Evolutionary conservation across 2,888 invertebrate species (phyloP).

Genomic region (Drosophila pseudotakahashii): DNA sequence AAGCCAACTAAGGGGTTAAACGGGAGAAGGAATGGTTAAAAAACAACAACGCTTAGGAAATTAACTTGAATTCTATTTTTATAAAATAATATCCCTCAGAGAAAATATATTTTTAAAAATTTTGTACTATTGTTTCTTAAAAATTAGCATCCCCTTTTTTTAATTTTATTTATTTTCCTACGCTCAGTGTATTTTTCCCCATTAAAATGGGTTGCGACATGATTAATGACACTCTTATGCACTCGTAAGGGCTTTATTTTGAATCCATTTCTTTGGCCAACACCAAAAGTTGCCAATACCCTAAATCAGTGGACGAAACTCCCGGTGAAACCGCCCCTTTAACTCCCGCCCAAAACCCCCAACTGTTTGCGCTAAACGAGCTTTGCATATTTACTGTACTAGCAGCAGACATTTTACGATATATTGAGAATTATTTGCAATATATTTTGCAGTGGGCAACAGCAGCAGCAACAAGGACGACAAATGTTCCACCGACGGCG

Average conservation of each 20-base stretch:
- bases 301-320: slow-evolving; percentile 50
- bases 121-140: too few relatives aligned
- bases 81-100: neutral
- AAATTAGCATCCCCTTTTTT: too few relatives aligned
- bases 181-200: neutral
- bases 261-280: slow-evolving; percentile 11
- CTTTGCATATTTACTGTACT: slow-evolving; percentile 80
- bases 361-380: slow-evolving; percentile 75
- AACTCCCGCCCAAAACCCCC: neutral
- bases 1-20: neutral
- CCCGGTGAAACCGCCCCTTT: neutral
- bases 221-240: slow-evolving; percentile 20
- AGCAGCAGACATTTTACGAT: slow-evolving; percentile 80
- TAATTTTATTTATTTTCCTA: too few relatives aligned
- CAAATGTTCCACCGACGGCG: slow-evolving; percentile 74
- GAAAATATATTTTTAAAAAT: neutral
- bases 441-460: slow-evolving; percentile 71
- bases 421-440: slow-evolving; percentile 81
- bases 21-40: neutral
- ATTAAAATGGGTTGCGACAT: slow-evolving; percentile 3
- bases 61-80: neutral
- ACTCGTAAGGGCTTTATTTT: slow-evolving; percentile 22
- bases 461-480: slow-evolving; percentile 78
- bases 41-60: neutral
- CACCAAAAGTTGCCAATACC: slow-evolving; percentile 22